These are phyloP conservation scores for Syndactyla subalaris DNA, from an alignment of 2,797 vertebrate species.

Conservation along the genomic window DNA sequence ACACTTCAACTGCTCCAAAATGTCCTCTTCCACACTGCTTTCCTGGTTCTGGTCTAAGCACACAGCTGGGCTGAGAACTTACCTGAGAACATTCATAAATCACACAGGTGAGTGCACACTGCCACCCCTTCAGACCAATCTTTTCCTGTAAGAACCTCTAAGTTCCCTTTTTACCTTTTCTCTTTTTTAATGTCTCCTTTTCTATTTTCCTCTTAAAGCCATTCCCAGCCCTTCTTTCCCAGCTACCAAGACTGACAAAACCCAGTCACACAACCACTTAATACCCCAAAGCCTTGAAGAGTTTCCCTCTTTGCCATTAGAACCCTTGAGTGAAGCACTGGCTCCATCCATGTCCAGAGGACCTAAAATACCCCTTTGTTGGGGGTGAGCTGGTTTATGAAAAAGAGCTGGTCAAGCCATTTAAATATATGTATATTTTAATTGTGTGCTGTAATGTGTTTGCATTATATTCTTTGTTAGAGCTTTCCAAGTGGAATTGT, in stretches of 20 bases:
- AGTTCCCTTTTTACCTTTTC: neutral
- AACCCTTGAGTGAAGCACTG: neutral
- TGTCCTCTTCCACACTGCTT: neutral
- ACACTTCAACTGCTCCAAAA: neutral
- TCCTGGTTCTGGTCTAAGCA: neutral
- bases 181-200: neutral
- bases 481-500: neutral
- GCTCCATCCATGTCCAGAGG: neutral
- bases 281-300: neutral
- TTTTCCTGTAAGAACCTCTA: neutral
- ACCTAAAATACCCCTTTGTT: neutral
- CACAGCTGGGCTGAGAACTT: neutral
- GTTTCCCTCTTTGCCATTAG: neutral
- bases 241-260: neutral
- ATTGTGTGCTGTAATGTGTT: neutral
- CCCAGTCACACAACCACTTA: neutral
- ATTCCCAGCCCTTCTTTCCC: neutral
- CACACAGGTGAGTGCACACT: neutral
- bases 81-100: neutral
- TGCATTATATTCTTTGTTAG: neutral
- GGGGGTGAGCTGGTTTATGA: neutral
- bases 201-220: neutral
- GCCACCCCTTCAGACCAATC: neutral
- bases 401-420: neutral
- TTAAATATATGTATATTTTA: neutral